Conservation (phyloP, 1,140 invertebrate genomes). For the Leucophenga varia region DNA sequence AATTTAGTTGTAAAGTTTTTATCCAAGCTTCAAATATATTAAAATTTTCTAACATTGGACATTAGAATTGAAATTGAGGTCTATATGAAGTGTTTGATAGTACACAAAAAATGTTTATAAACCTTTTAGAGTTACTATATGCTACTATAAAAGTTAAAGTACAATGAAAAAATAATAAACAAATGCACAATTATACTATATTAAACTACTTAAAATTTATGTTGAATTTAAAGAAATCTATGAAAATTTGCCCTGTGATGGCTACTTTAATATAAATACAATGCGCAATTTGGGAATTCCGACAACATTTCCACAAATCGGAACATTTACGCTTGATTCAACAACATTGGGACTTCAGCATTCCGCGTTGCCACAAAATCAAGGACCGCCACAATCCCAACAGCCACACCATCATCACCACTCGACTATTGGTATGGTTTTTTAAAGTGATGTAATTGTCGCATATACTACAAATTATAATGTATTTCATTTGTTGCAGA, state of each 20-base stretch:
- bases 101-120: too few relatives aligned
- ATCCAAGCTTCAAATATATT: too few relatives aligned
- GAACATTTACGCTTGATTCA: constrained; percentile 53
- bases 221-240: constrained; percentile 41
- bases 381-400: constrained; percentile 24
- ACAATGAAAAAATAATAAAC: too few relatives aligned
- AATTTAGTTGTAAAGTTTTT: too few relatives aligned
- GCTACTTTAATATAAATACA: constrained; percentile 50
- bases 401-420: constrained; percentile 41
- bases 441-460: too few relatives aligned
- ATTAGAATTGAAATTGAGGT: too few relatives aligned
- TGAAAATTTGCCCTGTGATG: constrained; percentile 49
- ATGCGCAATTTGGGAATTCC: constrained; percentile 52
- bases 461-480: too few relatives aligned
- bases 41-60: too few relatives aligned
- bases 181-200: neutral
- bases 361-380: constrained; percentile 23
- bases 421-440: constrained; percentile 47
- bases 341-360: constrained; percentile 40
- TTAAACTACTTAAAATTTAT: neutral
- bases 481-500: too few relatives aligned
- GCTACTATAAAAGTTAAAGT: too few relatives aligned
- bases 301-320: constrained; percentile 51
- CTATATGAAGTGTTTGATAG: too few relatives aligned
- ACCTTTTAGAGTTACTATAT: too few relatives aligned